Evolutionary conservation across 2,113 vertebrate genomes (phyloP), one percentile per base, ranked within the genome.

Genomic region (Nerophis ophidion): DNA sequence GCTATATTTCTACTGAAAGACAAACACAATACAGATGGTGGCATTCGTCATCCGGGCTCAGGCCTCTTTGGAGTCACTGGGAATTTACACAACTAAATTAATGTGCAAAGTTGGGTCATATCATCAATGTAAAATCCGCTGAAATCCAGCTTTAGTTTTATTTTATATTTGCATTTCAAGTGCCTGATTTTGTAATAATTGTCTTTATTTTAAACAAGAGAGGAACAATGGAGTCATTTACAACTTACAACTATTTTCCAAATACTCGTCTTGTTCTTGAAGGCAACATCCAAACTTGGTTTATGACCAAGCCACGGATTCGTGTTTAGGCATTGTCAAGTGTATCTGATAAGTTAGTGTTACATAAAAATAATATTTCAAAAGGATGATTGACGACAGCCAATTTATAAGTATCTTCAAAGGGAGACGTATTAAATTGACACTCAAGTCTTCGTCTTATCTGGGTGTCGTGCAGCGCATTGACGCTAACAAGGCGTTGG

Each of bases 381-480:
- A 46, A 5, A 68, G 67, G n/a, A 84, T 81, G 79, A 16, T 40
- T 3, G 17, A 50, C 13, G 70, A 92, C 64, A 35, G 48, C n/a
- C 50, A 83, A 16, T 91, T 93, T 53, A 40, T 91, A 15, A 72
- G 67, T 5, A 56, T 77, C 19, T 42, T 93, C 10, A 83, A 91
- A 68, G 90, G 88, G 16, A 91, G 87, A 65, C 80, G 83, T 5
- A 55, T 95, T 52, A 92, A 87, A 63, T 57, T 97, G 53, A 92
- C 89, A 0, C 68, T 93, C 3, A 87, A 76, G 42, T 80, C 78
- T 0, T 50, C 77, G 0, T 89, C 89, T 4, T 92, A 88, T 35
- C 2, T 72, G 1, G 95, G 93, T 0, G 81, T 91, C 4, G 67
- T 96, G 12, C 87, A 91, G 10, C 85, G 90, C 0, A 84, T 95